Conservation (phyloP, 2,888 invertebrate genomes). For the Drosophila glabriapex region DNA sequence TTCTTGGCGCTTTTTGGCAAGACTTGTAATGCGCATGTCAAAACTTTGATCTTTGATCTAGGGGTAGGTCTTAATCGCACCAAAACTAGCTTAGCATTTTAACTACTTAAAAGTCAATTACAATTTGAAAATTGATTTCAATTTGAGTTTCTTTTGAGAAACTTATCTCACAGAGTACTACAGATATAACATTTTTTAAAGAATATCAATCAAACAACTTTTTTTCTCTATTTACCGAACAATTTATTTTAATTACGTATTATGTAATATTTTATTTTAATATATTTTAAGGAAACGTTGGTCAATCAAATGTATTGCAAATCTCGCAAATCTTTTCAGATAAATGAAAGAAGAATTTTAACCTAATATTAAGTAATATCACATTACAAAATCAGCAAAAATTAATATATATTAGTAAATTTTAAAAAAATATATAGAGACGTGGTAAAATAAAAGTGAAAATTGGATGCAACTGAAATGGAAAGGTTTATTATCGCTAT, state of each 20-base stretch:
- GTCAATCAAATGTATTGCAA: neutral
- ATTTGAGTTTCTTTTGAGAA: neutral
- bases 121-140: neutral
- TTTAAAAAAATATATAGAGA: neutral
- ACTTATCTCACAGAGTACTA: neutral
- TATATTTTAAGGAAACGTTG: neutral
- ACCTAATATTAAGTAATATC: too few species aligned
- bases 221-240: neutral
- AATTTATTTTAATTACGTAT: neutral
- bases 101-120: neutral
- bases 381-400: neutral
- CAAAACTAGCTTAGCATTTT: neutral
- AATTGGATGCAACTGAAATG: neutral
- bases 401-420: neutral
- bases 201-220: neutral
- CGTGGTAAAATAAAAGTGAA: neutral
- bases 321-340: neutral
- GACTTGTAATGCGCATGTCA: conserved; percentile 38
- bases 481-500: neutral
- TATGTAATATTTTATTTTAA: neutral
- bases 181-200: neutral
- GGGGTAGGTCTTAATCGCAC: conserved; percentile 10
- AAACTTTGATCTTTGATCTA: conserved; percentile 13
- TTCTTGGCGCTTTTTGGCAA: conserved; percentile 30
- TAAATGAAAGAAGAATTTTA: neutral